Base-by-base conservation (phyloP, 2,797 vertebrate species). In the Sebastes minor region DNA sequence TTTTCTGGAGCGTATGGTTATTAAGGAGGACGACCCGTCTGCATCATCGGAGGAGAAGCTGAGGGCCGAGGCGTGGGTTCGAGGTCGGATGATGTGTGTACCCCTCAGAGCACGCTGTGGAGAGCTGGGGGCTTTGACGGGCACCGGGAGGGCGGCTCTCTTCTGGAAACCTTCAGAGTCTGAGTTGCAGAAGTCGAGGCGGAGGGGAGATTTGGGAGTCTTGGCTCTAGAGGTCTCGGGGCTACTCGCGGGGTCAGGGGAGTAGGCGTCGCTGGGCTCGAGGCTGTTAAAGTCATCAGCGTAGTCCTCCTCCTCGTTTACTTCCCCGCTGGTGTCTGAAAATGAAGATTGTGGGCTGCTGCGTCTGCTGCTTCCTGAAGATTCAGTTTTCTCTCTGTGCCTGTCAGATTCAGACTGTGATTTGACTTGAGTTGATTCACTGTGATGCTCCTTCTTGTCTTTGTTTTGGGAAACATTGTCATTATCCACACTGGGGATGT, bases 221-320 rank as follows among this genome's bases (percentile, higher is more conserved):
- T 88, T 92, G 81, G 68, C 46, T 74, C 75, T 62, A 27, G 72
- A 86, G 64, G 84, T 65, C 46, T 95, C 94, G 2, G 92, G 91
- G 88, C 95, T 96, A 64, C 88, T 95, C 11, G 76, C 20, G 4
- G 56, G 78, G 87, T 93, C 89, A 64, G 90, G 88, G 0, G 90
- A 95, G 81, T 76, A 92, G 75, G 76, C 90, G 30, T 93, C 94
- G 1, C 76, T 95, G 53, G 91, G 86, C n/a, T 97, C 96, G 1
- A 93, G 69, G 70, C 95, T 96, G 78, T 86, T 95, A 79, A 97
- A 97, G 88, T 97, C 97, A 86, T 98, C 97, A 4, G 93, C 94
- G 73, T 96, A 96, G 8, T 92, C 92, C 16, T 80, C 91, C 18
- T 93, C 92, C 66, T 95, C 91, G 27, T 83, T 76, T 76, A 91